Conservation (phyloP, 2,888 invertebrate genomes). For the Prosopocoilus inquinatus region DNA sequence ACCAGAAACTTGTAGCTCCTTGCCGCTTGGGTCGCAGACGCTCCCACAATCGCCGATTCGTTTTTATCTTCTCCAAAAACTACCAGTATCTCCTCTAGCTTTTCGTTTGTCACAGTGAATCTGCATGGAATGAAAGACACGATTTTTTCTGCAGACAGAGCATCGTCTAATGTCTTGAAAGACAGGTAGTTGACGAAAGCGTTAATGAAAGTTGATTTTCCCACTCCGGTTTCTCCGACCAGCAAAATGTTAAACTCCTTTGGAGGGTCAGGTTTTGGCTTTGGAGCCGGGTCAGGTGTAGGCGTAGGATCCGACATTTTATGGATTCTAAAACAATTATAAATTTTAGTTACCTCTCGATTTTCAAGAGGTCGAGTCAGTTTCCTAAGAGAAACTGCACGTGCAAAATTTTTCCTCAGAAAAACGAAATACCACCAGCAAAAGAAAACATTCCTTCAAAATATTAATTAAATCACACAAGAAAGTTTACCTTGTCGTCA, state of each 20-base stretch:
- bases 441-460: too few relatives aligned
- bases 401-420: too few relatives aligned
- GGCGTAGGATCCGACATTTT: too few relatives aligned
- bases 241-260: slow-evolving; percentile 23
- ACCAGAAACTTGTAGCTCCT: slow-evolving; percentile 6
- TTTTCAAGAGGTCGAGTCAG: too few relatives aligned
- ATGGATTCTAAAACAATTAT: too few relatives aligned
- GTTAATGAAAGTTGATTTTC: slow-evolving; percentile 29
- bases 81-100: slow-evolving; percentile 7
- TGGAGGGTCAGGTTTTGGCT: background rate
- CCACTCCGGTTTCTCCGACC: slow-evolving; percentile 26
- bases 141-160: slow-evolving; percentile 13
- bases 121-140: slow-evolving; percentile 21
- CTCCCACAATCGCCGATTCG: slow-evolving; percentile 1
- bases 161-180: slow-evolving; percentile 16
- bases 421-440: too few relatives aligned
- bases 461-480: too few relatives aligned
- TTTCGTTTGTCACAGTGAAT: slow-evolving; percentile 13
- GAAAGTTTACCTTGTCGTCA: too few relatives aligned
- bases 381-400: too few relatives aligned
- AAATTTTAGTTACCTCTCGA: too few relatives aligned
- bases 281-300: too few relatives aligned
- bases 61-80: slow-evolving; percentile 6
- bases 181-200: slow-evolving; percentile 24
- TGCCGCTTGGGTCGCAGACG: slow-evolving; percentile 14